Conservation (phyloP, 2,797 vertebrate genomes). For the Sebastes diploproa region DNA sequence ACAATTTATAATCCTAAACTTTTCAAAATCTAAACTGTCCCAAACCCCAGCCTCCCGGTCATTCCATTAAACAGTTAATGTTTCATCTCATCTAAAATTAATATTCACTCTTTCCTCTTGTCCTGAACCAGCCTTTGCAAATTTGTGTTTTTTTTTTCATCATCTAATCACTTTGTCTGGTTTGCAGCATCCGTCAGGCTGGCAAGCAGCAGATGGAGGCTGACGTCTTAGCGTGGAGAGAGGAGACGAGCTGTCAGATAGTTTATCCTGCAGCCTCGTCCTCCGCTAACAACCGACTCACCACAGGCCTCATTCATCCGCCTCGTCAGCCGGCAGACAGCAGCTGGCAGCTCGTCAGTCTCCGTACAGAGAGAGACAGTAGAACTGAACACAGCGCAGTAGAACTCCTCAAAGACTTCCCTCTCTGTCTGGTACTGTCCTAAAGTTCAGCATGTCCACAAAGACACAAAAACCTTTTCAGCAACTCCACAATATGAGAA, state of each 20-base stretch:
- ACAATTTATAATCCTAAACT: not conserved
- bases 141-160: not conserved
- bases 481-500: not conserved
- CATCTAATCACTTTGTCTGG: conserved; percentile 30
- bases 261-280: conserved; percentile 36
- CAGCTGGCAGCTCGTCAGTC: conserved; percentile 23
- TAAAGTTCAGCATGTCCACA: not conserved
- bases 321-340: conserved; percentile 33
- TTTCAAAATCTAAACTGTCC: not conserved
- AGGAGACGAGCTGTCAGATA: conserved; percentile 38
- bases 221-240: conserved; percentile 25
- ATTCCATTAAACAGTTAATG: not conserved
- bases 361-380: not conserved
- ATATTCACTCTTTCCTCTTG: not conserved
- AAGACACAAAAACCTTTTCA: not conserved
- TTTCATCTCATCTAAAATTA: not conserved
- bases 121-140: not conserved
- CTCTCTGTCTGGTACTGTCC: not conserved
- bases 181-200: conserved; percentile 4
- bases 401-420: not conserved
- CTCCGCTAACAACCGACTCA: conserved; percentile 39
- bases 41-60: not conserved
- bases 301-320: conserved; percentile 36
- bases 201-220: conserved; percentile 52
- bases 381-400: not conserved